Evolutionary conservation across 2,797 vertebrate genomes (phyloP).

Genomic region (Oryzias sinensis): DNA sequence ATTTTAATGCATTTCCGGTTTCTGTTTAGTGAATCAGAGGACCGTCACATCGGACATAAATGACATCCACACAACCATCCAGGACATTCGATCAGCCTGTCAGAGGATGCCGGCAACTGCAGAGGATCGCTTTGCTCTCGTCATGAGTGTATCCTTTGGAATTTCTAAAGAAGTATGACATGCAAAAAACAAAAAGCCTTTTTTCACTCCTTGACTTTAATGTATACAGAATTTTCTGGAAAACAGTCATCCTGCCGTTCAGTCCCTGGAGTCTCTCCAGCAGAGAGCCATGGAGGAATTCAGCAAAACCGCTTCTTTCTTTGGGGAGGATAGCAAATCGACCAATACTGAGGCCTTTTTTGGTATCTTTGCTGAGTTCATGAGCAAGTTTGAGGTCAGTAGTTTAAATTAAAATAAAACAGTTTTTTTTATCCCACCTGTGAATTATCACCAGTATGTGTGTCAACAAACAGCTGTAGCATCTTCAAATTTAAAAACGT

Average conservation of each 20-base stretch:
- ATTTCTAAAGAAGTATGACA: background rate
- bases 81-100: conserved; percentile 89
- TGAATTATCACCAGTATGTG: too few species aligned
- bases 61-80: conserved; percentile 88
- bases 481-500: too few species aligned
- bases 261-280: conserved; percentile 90
- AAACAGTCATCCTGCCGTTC: conserved; percentile 87
- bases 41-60: conserved; percentile 85
- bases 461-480: too few species aligned
- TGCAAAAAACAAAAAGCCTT: background rate
- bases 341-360: conserved; percentile 93
- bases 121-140: conserved; percentile 88
- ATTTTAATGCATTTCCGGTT: background rate
- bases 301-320: conserved; percentile 87
- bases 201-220: conserved; percentile 62
- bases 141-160: conserved; percentile 92
- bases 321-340: conserved; percentile 89
- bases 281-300: conserved; percentile 91
- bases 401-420: background rate
- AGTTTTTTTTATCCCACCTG: too few species aligned
- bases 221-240: conserved; percentile 89
- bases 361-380: conserved; percentile 94
- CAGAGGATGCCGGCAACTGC: conserved; percentile 85
- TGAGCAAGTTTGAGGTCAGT: conserved; percentile 92
- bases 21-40: conserved; percentile 87